Conservation (phyloP, 2,113 vertebrate genomes). For the Perca schrenkii region DNA sequence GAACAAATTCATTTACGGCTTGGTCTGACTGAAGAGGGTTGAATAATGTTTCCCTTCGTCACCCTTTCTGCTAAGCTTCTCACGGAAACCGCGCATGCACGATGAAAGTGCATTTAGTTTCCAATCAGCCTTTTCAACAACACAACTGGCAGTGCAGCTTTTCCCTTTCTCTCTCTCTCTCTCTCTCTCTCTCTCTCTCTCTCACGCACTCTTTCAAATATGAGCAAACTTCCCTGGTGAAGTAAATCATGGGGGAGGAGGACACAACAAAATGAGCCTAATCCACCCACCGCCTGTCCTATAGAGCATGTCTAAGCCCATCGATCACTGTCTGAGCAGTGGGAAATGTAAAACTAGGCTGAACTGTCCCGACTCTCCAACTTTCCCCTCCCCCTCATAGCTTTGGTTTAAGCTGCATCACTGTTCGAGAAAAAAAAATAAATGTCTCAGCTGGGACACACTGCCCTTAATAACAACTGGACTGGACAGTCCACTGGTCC, state of each 20-base stretch:
- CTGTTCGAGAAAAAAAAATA: conserved; percentile 10
- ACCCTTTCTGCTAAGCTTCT: conserved; percentile 10
- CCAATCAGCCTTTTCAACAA: conserved; percentile 6
- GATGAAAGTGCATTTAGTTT: conserved; percentile 11
- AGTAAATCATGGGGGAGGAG: conserved; percentile 65
- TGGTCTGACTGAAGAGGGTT: background rate
- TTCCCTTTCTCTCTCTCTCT: background rate
- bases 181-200: conserved; percentile 23
- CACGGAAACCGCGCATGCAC: background rate
- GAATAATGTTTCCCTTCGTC: conserved; percentile 12
- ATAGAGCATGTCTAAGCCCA: conserved; percentile 76
- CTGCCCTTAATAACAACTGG: conserved; percentile 63
- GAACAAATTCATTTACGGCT: conserved; percentile 27
- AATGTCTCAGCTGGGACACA: conserved; percentile 33
- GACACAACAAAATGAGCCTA: conserved; percentile 57
- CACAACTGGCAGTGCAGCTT: conserved; percentile 2
- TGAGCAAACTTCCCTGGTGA: conserved; percentile 19
- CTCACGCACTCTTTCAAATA: conserved; percentile 15
- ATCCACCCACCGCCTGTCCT: conserved; percentile 64
- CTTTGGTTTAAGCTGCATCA: conserved; percentile 42
- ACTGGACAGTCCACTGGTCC: conserved; percentile 49
- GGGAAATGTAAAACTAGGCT: conserved; percentile 68
- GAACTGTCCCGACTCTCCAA: conserved; percentile 52
- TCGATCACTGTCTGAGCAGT: conserved; percentile 67
- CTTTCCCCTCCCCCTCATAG: conserved; percentile 37